Evolutionary conservation across 2,888 invertebrate genomes (phyloP), one percentile per base, ranked within the genome.

Genomic region (Fabriciana adippe): DNA sequence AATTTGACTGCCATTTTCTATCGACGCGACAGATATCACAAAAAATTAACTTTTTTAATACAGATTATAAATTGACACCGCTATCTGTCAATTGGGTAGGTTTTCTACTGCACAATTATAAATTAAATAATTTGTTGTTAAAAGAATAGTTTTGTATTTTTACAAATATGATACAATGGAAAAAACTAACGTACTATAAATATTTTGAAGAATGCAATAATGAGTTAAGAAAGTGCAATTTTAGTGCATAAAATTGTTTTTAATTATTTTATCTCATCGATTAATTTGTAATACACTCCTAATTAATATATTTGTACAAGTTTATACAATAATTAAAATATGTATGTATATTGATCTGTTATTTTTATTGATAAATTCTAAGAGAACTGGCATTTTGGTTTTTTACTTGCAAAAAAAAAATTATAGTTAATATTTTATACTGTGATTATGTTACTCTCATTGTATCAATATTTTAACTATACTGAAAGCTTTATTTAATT

Each of bases 211-310:
- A 53, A 65, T 45, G 51, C 56, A 48, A 62, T 57, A 57, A 54
- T 8, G 26, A 18, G 48, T 59, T 55, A 56, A 48, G 64, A 61
- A 55, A 64, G 71, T 73, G 63, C 75, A 73, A 73, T 73, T 75
- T 74, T 73, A 69, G 72, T 69, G 67, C 74, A 73, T 75, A 64
- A 55, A 55, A 53, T 70, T 64, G 57, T 67, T 61, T 68, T 61
- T 56, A 64, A 48, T 48, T 64, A 64, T 55, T 60, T 62, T 67
- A 70, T 65, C 54, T 65, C 64, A 65, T 70, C 3, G 47, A 5
- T 47, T 57, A 21, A 47, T 57, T 18, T 57, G 45, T 56, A 45
- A 45, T 56, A 56, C 45, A 45, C 3, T 57, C 48, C 26, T 59
- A 26, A 31, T 48, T 53, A 48, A 21, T 59, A 26, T 57, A 21